phyloP scores from a whole-genome alignment of 2,113 vertebrate genomes.

The Clarias macrocephalus region DNA sequence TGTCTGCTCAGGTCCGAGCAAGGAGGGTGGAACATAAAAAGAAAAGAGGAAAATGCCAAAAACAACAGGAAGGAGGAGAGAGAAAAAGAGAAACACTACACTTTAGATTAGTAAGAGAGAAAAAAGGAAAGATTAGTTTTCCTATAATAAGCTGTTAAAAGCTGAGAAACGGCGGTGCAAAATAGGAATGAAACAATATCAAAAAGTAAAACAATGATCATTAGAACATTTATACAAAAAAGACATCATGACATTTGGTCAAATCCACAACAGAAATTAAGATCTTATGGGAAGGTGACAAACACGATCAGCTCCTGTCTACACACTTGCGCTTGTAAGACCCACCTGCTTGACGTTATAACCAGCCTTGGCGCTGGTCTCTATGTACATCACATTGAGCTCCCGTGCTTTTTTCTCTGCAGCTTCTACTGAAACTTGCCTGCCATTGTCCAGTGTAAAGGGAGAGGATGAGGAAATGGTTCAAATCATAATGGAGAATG shows the following conservation, averaged over 20 bases:
- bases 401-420: slow-evolving; percentile 78
- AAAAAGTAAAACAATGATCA: slow-evolving; percentile 32
- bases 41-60: slow-evolving; percentile 48
- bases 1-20: slow-evolving; percentile 80
- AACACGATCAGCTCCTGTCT: not conserved
- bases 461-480: slow-evolving; percentile 44
- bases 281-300: not conserved
- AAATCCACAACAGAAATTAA: slow-evolving; percentile 47
- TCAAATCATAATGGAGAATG: slow-evolving; percentile 53
- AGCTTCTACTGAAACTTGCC: slow-evolving; percentile 81
- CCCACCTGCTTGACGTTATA: slow-evolving; percentile 80
- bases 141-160: slow-evolving; percentile 47
- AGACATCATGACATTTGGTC: not conserved
- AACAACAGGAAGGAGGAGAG: slow-evolving; percentile 48
- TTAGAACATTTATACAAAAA: slow-evolving; percentile 38
- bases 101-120: slow-evolving; percentile 48
- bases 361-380: slow-evolving; percentile 80
- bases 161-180: slow-evolving; percentile 48
- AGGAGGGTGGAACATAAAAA: slow-evolving; percentile 54
- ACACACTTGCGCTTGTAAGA: slow-evolving; percentile 48
- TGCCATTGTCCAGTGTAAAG: slow-evolving; percentile 67
- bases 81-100: slow-evolving; percentile 56
- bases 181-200: slow-evolving; percentile 52
- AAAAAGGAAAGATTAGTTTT: slow-evolving; percentile 65
- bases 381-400: slow-evolving; percentile 81